phyloP scores from a whole-genome alignment of 2,888 invertebrate species.

The Melanophora roralis region DNA sequence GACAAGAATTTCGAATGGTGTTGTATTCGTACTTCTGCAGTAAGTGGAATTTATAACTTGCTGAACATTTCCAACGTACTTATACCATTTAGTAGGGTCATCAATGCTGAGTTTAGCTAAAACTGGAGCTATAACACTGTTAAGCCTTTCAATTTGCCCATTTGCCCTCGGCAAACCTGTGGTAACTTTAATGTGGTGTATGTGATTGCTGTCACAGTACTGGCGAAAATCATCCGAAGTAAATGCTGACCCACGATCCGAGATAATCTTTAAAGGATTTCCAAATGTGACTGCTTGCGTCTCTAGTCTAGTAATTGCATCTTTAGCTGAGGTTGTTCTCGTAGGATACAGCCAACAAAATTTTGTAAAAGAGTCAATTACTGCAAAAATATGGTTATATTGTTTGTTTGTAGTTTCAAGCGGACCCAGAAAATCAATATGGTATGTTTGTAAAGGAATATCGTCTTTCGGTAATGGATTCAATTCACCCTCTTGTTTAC shows the following conservation, averaged over 20 bases:
- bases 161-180: slow-evolving; percentile 54
- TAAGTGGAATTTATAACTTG: slow-evolving; percentile 40
- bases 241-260: slow-evolving; percentile 70
- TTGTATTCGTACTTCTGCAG: background rate
- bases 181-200: slow-evolving; percentile 62
- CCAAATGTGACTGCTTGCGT: slow-evolving; percentile 70
- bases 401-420: slow-evolving; percentile 41
- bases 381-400: slow-evolving; percentile 68
- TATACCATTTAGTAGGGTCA: slow-evolving; percentile 22
- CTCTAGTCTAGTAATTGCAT: slow-evolving; percentile 68
- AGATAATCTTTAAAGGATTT: slow-evolving; percentile 69
- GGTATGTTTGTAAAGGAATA: slow-evolving; percentile 34
- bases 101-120: slow-evolving; percentile 45
- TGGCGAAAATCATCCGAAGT: slow-evolving; percentile 66
- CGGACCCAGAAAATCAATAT: slow-evolving; percentile 44
- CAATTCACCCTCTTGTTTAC: slow-evolving; percentile 44
- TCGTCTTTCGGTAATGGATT: slow-evolving; percentile 54
- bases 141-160: slow-evolving; percentile 52
- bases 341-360: slow-evolving; percentile 73
- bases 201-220: slow-evolving; percentile 70
- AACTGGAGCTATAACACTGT: slow-evolving; percentile 32
- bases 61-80: slow-evolving; percentile 16
- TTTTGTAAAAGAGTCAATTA: slow-evolving; percentile 72
- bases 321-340: slow-evolving; percentile 67
- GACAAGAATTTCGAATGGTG: too few relatives aligned